Evolutionary conservation across 2,113 vertebrate genomes (phyloP), one percentile per base, ranked within the genome.

Genomic region (Melanerpes formicivorus): DNA sequence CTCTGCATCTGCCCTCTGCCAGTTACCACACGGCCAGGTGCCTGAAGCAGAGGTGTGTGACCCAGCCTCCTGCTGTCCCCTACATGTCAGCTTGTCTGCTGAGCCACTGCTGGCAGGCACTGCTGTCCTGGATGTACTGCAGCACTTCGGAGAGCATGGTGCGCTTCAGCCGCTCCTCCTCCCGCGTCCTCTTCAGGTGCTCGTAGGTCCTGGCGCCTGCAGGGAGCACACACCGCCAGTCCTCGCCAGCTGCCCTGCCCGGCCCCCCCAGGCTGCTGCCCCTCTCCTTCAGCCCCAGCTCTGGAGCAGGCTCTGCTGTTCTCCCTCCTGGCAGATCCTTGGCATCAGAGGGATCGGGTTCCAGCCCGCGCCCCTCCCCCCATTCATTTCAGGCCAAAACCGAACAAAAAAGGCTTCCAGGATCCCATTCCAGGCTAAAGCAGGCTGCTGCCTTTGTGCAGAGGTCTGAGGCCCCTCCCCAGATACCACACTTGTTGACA

Each of bases 51-150:
- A 32, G 54, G 56, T 6, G 7, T 5, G 58, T 18, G 26, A 14
- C 37, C 48, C 1, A 23, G n/a, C 14, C 4, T 23, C 65, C 72
- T 29, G 46, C 76, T 34, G 84, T n/a, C 11, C 95, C 97, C 12
- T 75, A 99, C 99, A 99, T 98, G 77, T 99, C 98, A 8, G 99
- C 99, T 92, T 99, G 99, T 72, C 99, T 98, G 89, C 98, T 98
- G 85, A 99, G 98, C 99, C 99, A 99, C 98, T 99, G 99, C 96
- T 99, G 99, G 96, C 99, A 99, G 54, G 99, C 98, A 1, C 98
- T 98, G 84, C 98, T 98, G 86, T 99, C 99, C 93, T 99, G 99
- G 96, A 99, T 99, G 96, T 99, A 99, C 97, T 99, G 99, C 78
- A 99, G 98, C 64, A 99, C 98, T 30, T 99, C 99, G 0, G 98